Percentiles rank a stretch among this genome's conserved stretches.
These are phyloP conservation scores for Cantharis lateralis DNA, from an alignment of 2,888 invertebrate genomes.

Conservation along the genomic window DNA sequence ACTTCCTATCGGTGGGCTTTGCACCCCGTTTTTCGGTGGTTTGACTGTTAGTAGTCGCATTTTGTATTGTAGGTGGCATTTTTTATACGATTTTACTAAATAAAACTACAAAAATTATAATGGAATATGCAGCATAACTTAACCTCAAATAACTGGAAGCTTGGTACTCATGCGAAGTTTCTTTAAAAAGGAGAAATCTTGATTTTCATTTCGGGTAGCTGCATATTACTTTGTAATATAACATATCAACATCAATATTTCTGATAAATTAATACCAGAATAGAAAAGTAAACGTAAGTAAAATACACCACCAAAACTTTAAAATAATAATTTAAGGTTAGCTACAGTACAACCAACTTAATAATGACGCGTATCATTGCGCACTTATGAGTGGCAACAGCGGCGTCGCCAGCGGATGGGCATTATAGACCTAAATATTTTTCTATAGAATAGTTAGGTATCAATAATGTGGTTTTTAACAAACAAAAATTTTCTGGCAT, in stretches of 20 bases:
- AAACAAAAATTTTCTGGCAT: too few species aligned
- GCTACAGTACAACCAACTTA: neutral
- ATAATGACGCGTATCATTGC: neutral
- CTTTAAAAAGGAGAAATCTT: neutral
- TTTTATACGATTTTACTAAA: slow-evolving; percentile 33
- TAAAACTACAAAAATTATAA: neutral
- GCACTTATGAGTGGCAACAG: too few species aligned
- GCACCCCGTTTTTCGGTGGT: slow-evolving; percentile 66
- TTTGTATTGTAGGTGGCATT: slow-evolving; percentile 79
- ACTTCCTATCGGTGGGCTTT: slow-evolving; percentile 70
- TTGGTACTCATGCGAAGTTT: neutral
- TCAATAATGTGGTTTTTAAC: too few species aligned
- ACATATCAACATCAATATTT: too few species aligned
- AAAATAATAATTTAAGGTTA: neutral
- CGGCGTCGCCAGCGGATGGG: too few species aligned
- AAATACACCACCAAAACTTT: neutral
- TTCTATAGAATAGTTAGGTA: too few species aligned
- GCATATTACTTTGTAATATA: neutral
- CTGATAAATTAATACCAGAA: neutral
- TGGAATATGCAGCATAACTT: neutral
- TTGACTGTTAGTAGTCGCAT: slow-evolving; percentile 59
- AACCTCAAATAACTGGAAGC: neutral
- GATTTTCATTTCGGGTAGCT: neutral
- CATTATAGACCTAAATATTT: too few species aligned
- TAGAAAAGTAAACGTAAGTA: neutral